Percentiles rank a stretch among this genome's conserved stretches.
Evolutionary conservation across 1,140 invertebrate species (phyloP).

Genomic region (Brachionus angularis): DNA sequence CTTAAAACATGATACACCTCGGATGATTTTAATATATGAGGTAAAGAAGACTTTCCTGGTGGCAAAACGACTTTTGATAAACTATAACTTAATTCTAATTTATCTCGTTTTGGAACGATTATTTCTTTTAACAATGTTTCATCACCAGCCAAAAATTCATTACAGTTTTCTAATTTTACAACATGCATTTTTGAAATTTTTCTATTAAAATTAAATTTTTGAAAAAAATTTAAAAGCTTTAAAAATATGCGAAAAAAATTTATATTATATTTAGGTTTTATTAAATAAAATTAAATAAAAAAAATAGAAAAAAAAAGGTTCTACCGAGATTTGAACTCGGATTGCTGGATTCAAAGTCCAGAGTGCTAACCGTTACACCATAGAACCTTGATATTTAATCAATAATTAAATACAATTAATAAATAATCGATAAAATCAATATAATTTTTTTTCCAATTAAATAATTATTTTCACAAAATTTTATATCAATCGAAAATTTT

Average conservation of each 20-base stretch:
- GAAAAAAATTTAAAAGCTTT: too few relatives aligned
- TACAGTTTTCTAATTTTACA: not conserved
- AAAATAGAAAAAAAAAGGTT: too few relatives aligned
- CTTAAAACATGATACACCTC: not conserved
- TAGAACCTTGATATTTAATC: too few relatives aligned
- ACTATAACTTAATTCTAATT: not conserved
- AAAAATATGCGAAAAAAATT: too few relatives aligned
- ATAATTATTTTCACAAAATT: too few relatives aligned
- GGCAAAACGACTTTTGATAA: not conserved
- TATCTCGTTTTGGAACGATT: not conserved
- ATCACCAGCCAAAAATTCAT: not conserved
- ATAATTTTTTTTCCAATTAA: too few relatives aligned
- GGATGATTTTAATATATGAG: not conserved
- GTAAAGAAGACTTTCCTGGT: not conserved
- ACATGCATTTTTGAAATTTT: not conserved
- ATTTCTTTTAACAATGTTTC: not conserved
- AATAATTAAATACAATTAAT: too few relatives aligned
- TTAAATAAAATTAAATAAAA: too few relatives aligned
- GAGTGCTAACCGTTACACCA: conserved; percentile 38
- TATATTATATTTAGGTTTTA: too few relatives aligned
- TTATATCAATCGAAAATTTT: too few relatives aligned
- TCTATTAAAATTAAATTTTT: too few relatives aligned
- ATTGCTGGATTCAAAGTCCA: conserved; percentile 32
- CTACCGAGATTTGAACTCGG: conserved; percentile 32
- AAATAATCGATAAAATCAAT: too few relatives aligned